phyloP scores from a whole-genome alignment of 2,113 vertebrate genomes.

The Carassius auratus region DNA sequence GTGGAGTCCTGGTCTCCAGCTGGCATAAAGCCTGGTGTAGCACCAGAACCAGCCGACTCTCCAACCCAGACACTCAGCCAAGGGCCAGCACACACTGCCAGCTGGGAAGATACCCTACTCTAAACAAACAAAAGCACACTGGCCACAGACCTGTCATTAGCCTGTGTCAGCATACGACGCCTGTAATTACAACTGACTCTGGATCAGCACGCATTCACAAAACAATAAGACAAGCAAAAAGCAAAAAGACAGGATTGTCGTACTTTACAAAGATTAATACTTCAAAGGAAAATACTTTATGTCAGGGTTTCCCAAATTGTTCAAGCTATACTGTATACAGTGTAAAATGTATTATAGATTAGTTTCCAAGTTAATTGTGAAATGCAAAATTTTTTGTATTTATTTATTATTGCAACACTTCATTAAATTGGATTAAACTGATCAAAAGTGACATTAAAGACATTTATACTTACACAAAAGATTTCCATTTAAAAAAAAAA shows the following conservation, averaged over 20 bases:
- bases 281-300: too few species aligned
- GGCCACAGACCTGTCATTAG: slow-evolving; percentile 79
- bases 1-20: slow-evolving; percentile 68
- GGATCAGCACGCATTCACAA: slow-evolving; percentile 44
- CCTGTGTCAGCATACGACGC: slow-evolving; percentile 38
- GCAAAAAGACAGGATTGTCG: slow-evolving; percentile 15
- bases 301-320: too few species aligned
- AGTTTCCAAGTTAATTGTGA: too few species aligned
- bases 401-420: too few species aligned
- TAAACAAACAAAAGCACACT: slow-evolving; percentile 77
- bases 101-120: slow-evolving; percentile 77
- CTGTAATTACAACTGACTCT: slow-evolving; percentile 57
- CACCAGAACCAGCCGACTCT: slow-evolving; percentile 74
- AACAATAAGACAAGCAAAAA: slow-evolving; percentile 32
- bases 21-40: slow-evolving; percentile 72
- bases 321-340: not conserved
- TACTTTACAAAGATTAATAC: too few species aligned
- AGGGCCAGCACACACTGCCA: slow-evolving; percentile 72
- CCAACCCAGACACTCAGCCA: slow-evolving; percentile 71
- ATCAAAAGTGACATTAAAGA: too few species aligned
- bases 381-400: too few species aligned
- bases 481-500: too few species aligned
- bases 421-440: too few species aligned
- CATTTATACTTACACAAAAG: too few species aligned
- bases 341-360: not conserved